phyloP scores from a whole-genome alignment of 2,113 vertebrate species.

The Cynocephalus volans region DNA sequence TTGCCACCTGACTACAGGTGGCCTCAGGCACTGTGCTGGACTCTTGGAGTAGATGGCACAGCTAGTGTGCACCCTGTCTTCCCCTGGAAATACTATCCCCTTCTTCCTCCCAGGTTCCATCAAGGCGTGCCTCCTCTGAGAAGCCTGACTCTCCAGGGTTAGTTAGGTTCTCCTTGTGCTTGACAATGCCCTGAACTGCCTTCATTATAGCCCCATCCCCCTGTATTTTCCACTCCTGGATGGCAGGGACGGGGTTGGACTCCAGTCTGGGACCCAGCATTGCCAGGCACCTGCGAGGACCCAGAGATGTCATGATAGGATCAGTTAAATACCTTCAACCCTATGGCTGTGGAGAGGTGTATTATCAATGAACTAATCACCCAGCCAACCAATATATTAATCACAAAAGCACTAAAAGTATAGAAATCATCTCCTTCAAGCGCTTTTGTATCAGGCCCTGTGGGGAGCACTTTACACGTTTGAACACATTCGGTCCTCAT shows the following conservation, averaged over 20 bases:
- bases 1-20: neutral
- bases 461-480: neutral
- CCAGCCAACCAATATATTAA: neutral
- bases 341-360: neutral
- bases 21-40: neutral
- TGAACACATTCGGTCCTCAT: neutral
- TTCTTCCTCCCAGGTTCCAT: neutral
- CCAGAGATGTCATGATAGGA: neutral
- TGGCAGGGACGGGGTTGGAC: neutral
- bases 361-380: neutral
- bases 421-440: neutral
- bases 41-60: neutral
- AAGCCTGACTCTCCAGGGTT: neutral
- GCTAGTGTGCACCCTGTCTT: neutral
- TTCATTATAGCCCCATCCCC: neutral
- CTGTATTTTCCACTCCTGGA: neutral
- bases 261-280: neutral
- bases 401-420: neutral
- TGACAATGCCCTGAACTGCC: neutral
- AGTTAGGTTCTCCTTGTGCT: neutral
- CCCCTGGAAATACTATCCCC: neutral
- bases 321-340: neutral
- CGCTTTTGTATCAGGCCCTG: too few species aligned
- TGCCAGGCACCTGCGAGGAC: neutral
- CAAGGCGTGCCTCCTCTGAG: neutral